Percentiles rank a stretch among this genome's conserved stretches.
Evolutionary conservation across 1,140 invertebrate species (phyloP).

Genomic region (Nixonia krombeini): DNA sequence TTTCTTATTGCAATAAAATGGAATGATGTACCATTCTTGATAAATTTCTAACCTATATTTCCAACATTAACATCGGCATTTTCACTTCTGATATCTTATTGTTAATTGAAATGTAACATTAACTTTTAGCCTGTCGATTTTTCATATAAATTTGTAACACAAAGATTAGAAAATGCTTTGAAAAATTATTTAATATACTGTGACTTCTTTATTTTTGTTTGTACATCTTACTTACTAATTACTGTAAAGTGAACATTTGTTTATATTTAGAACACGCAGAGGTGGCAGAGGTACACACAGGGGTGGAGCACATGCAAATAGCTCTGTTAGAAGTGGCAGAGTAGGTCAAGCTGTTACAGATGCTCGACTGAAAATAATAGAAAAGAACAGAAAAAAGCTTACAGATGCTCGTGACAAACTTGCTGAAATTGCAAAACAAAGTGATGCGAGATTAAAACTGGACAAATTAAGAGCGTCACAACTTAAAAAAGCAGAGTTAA

Average conservation of each 20-base stretch:
- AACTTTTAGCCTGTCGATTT: too few relatives aligned
- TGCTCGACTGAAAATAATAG: conserved; percentile 79
- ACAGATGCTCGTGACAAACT: conserved; percentile 80
- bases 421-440: conserved; percentile 77
- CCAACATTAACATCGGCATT: not conserved
- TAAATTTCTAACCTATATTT: not conserved
- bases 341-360: conserved; percentile 68
- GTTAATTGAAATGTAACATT: too few relatives aligned
- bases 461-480: conserved; percentile 68
- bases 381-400: conserved; percentile 77
- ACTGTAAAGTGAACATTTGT: not conserved
- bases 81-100: not conserved
- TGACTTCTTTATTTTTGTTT: not conserved
- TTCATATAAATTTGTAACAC: not conserved
- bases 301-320: conserved; percentile 44
- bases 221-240: conserved; percentile 3
- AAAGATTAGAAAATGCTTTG: not conserved
- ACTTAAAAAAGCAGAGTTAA: conserved; percentile 51
- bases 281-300: conserved; percentile 34
- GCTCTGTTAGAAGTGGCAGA: conserved; percentile 21
- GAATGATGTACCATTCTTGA: not conserved
- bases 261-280: conserved; percentile 8
- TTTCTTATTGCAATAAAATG: conserved; percentile 10
- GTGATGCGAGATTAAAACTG: conserved; percentile 77
- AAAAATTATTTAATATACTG: not conserved